A percentile compares a stretch with the other conserved stretches of the same genome.
phyloP scores from a whole-genome alignment of 2,797 vertebrate genomes.

The Peromyscus aztecus region DNA sequence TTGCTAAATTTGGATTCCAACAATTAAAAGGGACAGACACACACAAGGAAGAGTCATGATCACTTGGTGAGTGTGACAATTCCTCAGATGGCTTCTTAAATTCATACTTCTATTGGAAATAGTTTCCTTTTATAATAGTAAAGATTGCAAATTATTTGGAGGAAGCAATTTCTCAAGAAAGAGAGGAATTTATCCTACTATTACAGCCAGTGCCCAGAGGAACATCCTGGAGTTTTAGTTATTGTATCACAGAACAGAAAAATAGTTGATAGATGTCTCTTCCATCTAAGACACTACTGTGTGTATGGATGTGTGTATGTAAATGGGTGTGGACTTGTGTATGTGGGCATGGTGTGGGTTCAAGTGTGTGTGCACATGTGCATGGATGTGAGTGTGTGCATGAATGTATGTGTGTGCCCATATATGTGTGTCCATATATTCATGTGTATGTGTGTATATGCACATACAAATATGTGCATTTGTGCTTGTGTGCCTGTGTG shows the following conservation, averaged over 20 bases:
- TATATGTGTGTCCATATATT: neutral
- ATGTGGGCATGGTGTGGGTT: neutral
- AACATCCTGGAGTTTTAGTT: neutral
- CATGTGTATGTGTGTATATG: neutral
- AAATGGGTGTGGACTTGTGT: neutral
- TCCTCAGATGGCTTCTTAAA: neutral
- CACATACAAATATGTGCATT: neutral
- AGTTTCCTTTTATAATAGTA: neutral
- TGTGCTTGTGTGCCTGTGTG: neutral
- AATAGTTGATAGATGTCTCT: neutral
- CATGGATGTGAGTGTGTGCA: neutral
- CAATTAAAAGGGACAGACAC: neutral
- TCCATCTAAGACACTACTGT: neutral
- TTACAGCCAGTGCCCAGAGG: neutral
- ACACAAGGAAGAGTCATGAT: neutral
- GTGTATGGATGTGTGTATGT: neutral
- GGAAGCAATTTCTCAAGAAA: neutral
- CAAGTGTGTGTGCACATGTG: neutral
- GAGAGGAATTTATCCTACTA: neutral
- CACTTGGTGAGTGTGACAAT: neutral
- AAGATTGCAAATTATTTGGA: neutral
- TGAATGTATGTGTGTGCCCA: neutral
- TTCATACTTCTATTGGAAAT: neutral
- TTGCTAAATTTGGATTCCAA: conserved; percentile 26
- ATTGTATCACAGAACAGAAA: neutral